Evolutionary conservation across 2,888 invertebrate genomes (phyloP), one percentile per base, ranked within the genome.

Genomic region (Tachina grossa): DNA sequence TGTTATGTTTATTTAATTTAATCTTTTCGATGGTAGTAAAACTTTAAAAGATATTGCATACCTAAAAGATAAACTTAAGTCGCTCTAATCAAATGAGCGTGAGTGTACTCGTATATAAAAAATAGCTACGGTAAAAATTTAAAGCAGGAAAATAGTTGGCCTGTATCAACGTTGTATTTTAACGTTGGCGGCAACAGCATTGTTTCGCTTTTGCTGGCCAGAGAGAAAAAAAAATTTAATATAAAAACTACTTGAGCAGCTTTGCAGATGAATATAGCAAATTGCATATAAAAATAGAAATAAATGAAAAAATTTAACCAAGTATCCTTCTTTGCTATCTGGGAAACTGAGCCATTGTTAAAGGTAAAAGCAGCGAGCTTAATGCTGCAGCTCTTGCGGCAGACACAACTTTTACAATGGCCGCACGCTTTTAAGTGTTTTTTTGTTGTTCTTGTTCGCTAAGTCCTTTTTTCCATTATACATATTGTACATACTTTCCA

Each of bases 111-210:
- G 22, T 31, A 31, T 31, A 31, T 31, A 6, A 31, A 31, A 31
- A 31, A 6, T 31, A 31, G 31, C 31, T 31, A 31, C 5, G 31
- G 31, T 31, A 53, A 63, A 55, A 55, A 79, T 10, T 49, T n/a
- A 45, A 6, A 63, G 78, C 51, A 45, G 43, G 69, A 22, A 51
- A 63, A 19, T 43, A 59, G 69, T 69, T 69, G 53, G 10, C 19
- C 59, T 57, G 71, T 66, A 74, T 53, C 72, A 83, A 61, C 45
- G 31, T 31, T 83, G 43, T 53, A 59, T 83, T 83, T 83, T 78
- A 78, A 68, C 66, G 72, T 77, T 78, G 51, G 59, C 72, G 66
- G 61, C 83, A 83, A 72, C 39, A 59, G 53, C 41, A 53, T 47
- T 63, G 49, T 68, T 71, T 66, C 53, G 61, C 16, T 49, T 45